Percentiles rank a stretch among this genome's conserved stretches.
Evolutionary conservation across 23 tunicate genomes (phyloP).

Genomic region (Aplidium turbinatum): DNA sequence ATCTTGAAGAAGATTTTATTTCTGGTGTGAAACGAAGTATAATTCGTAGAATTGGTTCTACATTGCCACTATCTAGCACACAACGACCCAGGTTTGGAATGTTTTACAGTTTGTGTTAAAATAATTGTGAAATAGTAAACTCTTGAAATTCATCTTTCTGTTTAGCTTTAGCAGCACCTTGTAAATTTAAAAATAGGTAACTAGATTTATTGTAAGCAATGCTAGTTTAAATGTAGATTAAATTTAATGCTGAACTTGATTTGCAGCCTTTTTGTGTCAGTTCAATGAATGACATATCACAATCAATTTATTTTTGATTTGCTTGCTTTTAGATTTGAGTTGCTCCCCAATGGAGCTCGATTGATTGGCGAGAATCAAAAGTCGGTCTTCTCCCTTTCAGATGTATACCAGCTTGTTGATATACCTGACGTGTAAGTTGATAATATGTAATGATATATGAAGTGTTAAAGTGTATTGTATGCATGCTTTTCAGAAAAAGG

Average conservation of each 20-base stretch:
- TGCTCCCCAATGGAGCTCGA: constrained; percentile 80
- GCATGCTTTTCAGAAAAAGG: too few species aligned
- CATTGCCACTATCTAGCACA: constrained; percentile 50
- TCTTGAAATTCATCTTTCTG: background rate
- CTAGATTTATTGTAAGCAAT: background rate
- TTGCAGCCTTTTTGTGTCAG: background rate
- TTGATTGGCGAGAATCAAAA: constrained; percentile 46
- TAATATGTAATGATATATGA: too few species aligned
- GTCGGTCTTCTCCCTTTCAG: constrained; percentile 79
- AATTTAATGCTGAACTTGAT: too few species aligned
- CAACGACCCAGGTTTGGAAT: constrained; percentile 57
- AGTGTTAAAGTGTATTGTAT: too few species aligned
- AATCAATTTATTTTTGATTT: too few species aligned
- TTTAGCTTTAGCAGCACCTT: background rate
- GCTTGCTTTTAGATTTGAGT: constrained; percentile 64
- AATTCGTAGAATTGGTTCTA: constrained; percentile 74
- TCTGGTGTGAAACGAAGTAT: constrained; percentile 70
- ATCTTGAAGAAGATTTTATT: too few species aligned
- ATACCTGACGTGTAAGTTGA: constrained; percentile 57
- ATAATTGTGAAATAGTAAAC: background rate
- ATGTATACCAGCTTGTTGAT: constrained; percentile 71
- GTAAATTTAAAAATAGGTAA: background rate
- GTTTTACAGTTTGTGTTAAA: background rate
- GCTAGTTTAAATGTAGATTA: too few species aligned
- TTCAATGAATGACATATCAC: too few species aligned